Conservation (phyloP, 2,888 invertebrate species). For the Azorinus chamasolen region DNA sequence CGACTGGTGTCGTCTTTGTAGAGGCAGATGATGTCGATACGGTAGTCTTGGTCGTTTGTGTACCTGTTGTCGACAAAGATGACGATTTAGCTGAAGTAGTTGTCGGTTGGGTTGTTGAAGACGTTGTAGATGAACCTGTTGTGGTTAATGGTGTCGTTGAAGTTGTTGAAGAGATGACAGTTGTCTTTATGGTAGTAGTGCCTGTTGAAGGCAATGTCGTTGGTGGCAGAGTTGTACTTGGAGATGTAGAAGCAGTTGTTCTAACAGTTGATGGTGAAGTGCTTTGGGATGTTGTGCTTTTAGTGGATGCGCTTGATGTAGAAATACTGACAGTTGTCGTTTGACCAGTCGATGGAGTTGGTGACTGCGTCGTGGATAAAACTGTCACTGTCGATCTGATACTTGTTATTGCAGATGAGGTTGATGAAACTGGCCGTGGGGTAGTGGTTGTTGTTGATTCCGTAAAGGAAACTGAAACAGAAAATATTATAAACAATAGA, state of each 20-base stretch:
- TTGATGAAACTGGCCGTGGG: neutral
- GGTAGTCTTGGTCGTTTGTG: slow-evolving; percentile 28
- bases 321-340: too few species aligned
- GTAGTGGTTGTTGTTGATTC: neutral
- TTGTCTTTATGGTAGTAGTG: slow-evolving; percentile 23
- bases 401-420: slow-evolving; percentile 4
- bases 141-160: slow-evolving; percentile 15
- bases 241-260: slow-evolving; percentile 20
- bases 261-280: slow-evolving; percentile 37
- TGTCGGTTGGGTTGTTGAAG: neutral
- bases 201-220: neutral
- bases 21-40: slow-evolving; percentile 22
- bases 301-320: slow-evolving; percentile 1
- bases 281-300: slow-evolving; percentile 11
- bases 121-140: too few species aligned
- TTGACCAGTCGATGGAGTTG: neutral
- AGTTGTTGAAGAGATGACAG: slow-evolving; percentile 33
- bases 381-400: neutral
- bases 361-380: neutral
- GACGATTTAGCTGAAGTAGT: slow-evolving; percentile 18
- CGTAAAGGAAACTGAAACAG: neutral
- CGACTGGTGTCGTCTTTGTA: slow-evolving; percentile 6
- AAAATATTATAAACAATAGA: too few species aligned
- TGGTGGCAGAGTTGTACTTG: slow-evolving; percentile 23
- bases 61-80: slow-evolving; percentile 33